These are phyloP conservation scores for Suricata suricatta DNA, from an alignment of 2,113 vertebrate species.

Conservation along the genomic window DNA sequence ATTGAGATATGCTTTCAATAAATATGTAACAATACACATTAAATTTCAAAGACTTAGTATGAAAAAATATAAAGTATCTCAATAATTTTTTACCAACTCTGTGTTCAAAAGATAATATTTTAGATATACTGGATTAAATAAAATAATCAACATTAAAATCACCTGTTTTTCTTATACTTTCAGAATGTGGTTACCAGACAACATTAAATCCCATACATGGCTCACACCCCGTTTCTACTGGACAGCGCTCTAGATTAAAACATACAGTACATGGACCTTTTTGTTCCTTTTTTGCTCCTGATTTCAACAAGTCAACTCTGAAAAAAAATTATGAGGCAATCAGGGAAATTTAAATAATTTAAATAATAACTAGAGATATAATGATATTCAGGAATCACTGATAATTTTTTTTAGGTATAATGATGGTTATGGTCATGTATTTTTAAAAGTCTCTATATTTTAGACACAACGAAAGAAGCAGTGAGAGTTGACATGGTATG, in stretches of 20 bases:
- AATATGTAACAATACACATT: background rate
- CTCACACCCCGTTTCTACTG: background rate
- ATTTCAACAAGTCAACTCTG: slow-evolving; percentile 15
- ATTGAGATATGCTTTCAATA: background rate
- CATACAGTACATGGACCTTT: background rate
- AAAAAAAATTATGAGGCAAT: background rate
- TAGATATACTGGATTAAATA: background rate
- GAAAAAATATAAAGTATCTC: background rate
- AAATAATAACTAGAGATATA: background rate
- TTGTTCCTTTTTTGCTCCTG: background rate
- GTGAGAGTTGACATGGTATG: background rate
- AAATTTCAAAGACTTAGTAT: background rate
- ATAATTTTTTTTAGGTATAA: background rate
- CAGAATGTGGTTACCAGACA: background rate
- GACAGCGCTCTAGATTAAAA: background rate
- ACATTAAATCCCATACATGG: background rate
- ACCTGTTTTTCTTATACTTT: background rate
- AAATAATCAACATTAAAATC: background rate
- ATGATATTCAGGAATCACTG: background rate
- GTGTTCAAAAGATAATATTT: slow-evolving; percentile 11
- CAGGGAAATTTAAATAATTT: slow-evolving; percentile 11
- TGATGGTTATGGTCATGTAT: background rate
- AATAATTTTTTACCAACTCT: background rate
- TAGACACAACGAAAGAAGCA: background rate
- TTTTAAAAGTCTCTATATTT: slow-evolving; percentile 1